Base-by-base conservation (phyloP, 2,797 vertebrate genomes). In the Myripristis murdjan region DNA sequence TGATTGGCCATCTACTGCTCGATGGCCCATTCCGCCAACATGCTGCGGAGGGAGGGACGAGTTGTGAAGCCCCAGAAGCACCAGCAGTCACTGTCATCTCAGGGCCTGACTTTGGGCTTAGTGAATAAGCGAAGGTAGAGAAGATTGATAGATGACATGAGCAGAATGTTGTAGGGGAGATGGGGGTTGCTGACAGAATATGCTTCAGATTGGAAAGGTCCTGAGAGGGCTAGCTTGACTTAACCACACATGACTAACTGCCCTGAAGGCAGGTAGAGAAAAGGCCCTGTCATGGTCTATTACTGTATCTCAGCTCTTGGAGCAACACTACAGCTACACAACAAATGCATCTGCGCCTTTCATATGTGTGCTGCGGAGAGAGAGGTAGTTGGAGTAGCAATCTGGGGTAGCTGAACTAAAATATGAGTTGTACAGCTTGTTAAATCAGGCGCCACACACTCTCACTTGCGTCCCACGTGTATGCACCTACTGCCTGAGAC, bases 91-190 rank as follows among this genome's bases (percentile, higher is more conserved):
- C 82, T 80, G 85, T 90, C 85, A 83, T 79, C 86, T 86, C 68
- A 37, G 58, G 87, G 89, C 75, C 79, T 77, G 47, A 82, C 84
- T 82, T 14, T 57, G 73, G 79, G 83, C 83, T 84, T 48, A 65
- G 86, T 59, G 75, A 85, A 82, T 65, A 71, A 82, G 83, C 48
- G 2, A 73, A 85, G 91, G 87, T 92, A 86, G 51, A 18, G 55
- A 75, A 91, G 91, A 93, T 87, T 93, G 92, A 94, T 90, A 89
- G 89, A 87, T 87, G 91, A 92, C 92, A 91, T 81, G 89, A 89
- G 83, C 74, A 85, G 82, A 90, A 84, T 86, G 85, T 81, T 85
- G 88, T 77, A 44, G 72, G 48, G 76, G 73, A 83, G 79, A 78
- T 63, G 84, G 72, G 79, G 79, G 75, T 41, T 83, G 80, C 81